A percentile compares a stretch with the other conserved stretches of the same genome.
phyloP scores from a whole-genome alignment of 2,113 vertebrate species.

The Emydura subglobosa region DNA sequence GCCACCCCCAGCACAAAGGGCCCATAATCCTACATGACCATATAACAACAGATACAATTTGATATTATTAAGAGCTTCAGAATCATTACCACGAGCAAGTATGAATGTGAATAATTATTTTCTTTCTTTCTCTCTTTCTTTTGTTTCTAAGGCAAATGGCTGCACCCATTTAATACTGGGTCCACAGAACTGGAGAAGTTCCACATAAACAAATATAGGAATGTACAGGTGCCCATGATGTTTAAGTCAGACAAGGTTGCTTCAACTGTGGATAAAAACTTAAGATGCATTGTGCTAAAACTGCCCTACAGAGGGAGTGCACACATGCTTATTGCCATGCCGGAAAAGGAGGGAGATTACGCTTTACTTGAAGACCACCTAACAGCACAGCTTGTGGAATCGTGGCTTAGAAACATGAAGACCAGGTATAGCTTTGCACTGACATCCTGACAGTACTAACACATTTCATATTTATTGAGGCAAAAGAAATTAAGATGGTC shows the following conservation, averaged over 20 bases:
- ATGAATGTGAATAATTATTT: neutral
- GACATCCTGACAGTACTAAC: neutral
- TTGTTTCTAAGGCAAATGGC: constrained; percentile 84
- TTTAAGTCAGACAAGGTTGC: constrained; percentile 80
- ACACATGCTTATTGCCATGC: constrained; percentile 90
- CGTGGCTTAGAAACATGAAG: constrained; percentile 85
- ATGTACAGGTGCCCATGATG: constrained; percentile 90
- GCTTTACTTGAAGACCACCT: constrained; percentile 88
- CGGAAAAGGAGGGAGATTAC: constrained; percentile 84
- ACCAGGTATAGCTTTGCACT: constrained; percentile 69
- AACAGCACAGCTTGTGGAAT: constrained; percentile 80
- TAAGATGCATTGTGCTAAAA: constrained; percentile 86
- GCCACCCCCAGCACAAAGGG: neutral
- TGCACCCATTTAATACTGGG: constrained; percentile 82
- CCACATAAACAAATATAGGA: constrained; percentile 88
- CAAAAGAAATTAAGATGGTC: neutral
- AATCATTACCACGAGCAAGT: neutral
- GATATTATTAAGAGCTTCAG: neutral
- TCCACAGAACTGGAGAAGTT: constrained; percentile 81
- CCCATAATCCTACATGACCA: neutral
- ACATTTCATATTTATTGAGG: neutral
- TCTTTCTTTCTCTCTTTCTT: constrained; percentile 41
- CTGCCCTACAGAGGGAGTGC: constrained; percentile 87
- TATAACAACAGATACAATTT: neutral
- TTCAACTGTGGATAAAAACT: constrained; percentile 77